Evolutionary conservation across 2,888 invertebrate species (phyloP).

Genomic region (Acrobasis repandana): DNA sequence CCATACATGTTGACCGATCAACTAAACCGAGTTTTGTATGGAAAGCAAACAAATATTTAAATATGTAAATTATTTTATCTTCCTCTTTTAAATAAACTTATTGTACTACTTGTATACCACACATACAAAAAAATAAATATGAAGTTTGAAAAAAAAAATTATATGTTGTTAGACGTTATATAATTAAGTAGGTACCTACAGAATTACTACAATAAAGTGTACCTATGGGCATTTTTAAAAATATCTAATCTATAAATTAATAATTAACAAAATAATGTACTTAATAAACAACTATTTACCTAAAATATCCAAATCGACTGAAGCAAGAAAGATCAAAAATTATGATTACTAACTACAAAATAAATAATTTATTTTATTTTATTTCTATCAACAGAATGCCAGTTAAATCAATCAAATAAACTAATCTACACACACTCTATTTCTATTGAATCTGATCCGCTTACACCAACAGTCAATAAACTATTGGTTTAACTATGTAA

Average conservation of each 20-base stretch:
- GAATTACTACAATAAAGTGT: not conserved
- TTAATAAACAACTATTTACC: slow-evolving; percentile 36
- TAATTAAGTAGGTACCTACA: too few species aligned
- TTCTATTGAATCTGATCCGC: not conserved
- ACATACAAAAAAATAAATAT: too few species aligned
- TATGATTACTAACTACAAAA: slow-evolving; percentile 15
- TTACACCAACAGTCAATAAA: too few species aligned
- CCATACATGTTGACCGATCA: too few species aligned
- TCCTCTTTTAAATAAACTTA: too few species aligned
- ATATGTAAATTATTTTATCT: too few species aligned
- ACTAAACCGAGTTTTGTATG: too few species aligned
- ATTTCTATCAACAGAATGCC: not conserved
- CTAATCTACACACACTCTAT: not conserved
- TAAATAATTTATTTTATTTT: not conserved
- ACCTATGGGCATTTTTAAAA: not conserved
- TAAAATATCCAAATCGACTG: slow-evolving; percentile 48
- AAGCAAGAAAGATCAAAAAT: slow-evolving; percentile 28
- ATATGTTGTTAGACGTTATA: too few species aligned
- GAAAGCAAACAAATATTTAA: too few species aligned
- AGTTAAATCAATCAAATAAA: slow-evolving; percentile 12
- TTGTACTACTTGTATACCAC: too few species aligned
- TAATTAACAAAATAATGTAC: not conserved
- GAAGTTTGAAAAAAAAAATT: too few species aligned
- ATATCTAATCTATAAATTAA: not conserved
- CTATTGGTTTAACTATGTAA: too few species aligned